Evolutionary conservation across 2,888 invertebrate genomes (phyloP).

Genomic region (Apotomis betuletana): DNA sequence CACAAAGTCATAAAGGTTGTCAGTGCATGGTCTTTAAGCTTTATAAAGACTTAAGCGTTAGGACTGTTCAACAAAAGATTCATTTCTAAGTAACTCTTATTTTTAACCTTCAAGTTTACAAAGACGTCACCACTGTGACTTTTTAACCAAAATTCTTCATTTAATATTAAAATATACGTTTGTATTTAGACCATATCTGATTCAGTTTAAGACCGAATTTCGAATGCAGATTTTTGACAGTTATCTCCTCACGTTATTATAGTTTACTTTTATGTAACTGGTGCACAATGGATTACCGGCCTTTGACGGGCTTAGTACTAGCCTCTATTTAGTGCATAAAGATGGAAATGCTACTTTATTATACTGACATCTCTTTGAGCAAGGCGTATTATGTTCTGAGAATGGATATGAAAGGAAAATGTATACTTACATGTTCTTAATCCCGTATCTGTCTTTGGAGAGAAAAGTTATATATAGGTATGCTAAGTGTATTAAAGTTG

Average conservation of each 20-base stretch:
- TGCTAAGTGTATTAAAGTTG: too few species aligned
- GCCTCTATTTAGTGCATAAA: constrained; percentile 15
- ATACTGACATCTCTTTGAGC: constrained; percentile 9
- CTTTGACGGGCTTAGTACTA: constrained; percentile 16
- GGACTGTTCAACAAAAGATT: too few species aligned
- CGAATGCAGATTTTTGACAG: background rate
- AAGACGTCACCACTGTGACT: too few species aligned
- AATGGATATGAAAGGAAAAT: constrained; percentile 12
- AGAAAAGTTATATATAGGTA: too few species aligned
- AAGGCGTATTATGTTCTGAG: background rate
- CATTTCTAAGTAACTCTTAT: too few species aligned
- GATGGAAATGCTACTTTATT: constrained; percentile 12
- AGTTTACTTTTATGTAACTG: background rate
- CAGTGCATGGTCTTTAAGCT: too few species aligned
- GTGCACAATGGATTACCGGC: constrained; percentile 12
- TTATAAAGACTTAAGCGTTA: too few species aligned
- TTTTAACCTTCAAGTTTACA: background rate
- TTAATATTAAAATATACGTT: too few species aligned
- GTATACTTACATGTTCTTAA: background rate
- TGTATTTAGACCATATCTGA: too few species aligned
- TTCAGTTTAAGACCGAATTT: background rate
- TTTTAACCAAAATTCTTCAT: too few species aligned
- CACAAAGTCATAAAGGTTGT: background rate
- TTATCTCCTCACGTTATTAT: background rate
- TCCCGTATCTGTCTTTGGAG: background rate